Conservation (phyloP, 2,797 vertebrate genomes). For the Myripristis murdjan region DNA sequence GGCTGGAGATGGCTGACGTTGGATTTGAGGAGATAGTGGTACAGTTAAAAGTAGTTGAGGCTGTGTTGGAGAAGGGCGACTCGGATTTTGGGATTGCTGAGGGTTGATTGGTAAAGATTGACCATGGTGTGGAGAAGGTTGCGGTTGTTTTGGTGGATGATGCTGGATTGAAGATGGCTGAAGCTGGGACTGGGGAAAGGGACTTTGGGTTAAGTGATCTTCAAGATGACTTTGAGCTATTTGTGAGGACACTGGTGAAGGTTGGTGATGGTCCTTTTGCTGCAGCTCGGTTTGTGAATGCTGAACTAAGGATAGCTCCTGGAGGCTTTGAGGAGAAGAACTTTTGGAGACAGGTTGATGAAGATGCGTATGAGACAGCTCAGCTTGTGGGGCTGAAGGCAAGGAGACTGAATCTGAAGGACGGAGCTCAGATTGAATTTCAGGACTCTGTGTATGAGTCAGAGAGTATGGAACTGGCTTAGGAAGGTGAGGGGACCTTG, state of each 20-base stretch:
- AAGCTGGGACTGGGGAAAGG: constrained; percentile 48
- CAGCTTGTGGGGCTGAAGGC: constrained; percentile 16
- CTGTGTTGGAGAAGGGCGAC: neutral
- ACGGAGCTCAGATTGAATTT: neutral
- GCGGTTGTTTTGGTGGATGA: constrained; percentile 18
- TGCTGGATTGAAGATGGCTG: constrained; percentile 30
- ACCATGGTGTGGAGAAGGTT: neutral
- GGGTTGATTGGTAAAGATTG: neutral
- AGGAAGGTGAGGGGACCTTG: constrained; percentile 10
- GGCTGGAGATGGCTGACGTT: constrained; percentile 30
- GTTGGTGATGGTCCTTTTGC: constrained; percentile 12
- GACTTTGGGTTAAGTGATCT: constrained; percentile 20
- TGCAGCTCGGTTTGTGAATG: constrained; percentile 19
- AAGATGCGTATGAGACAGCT: constrained; percentile 2
- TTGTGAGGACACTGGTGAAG: constrained; percentile 20
- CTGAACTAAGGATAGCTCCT: constrained; percentile 10
- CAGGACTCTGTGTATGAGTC: constrained; percentile 14
- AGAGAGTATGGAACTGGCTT: constrained; percentile 10
- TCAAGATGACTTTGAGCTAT: constrained; percentile 13
- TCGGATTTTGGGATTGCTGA: constrained; percentile 14
- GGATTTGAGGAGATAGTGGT: constrained; percentile 18
- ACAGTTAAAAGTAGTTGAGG: constrained; percentile 8
- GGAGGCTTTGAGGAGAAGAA: neutral
- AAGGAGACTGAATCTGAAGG: constrained; percentile 2
- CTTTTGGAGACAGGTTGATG: constrained; percentile 1